Evolutionary conservation across 2,888 invertebrate genomes (phyloP), one percentile per base, ranked within the genome.

Genomic region (Monopis laevigella): DNA sequence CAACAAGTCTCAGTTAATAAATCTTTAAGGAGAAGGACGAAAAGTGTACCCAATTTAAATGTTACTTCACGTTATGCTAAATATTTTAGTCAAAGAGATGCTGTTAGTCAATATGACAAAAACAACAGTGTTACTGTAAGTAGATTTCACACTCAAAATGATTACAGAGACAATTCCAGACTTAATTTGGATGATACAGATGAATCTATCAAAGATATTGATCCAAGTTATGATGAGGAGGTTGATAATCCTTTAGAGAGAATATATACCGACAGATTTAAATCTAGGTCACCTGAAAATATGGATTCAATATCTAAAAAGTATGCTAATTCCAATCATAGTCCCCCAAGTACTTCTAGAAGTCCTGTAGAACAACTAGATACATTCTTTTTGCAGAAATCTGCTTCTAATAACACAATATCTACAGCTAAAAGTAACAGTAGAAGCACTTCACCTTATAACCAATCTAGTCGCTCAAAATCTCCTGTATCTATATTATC

Each of bases 11-110:
- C n/a, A n/a, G n/a, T n/a, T n/a, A n/a, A n/a, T n/a, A n/a, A n/a
- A n/a, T 48, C 43, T 3, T 43, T 56, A 4, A 64, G 68, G 50
- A 62, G 58, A 11, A 65, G 80, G 56, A 73, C 81, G 2, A 82
- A 80, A 54, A 82, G 81, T 68, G 80, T 78, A 1, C 82, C 82
- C 1, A 81, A 81, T 58, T 54, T 82, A 8, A 74, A 78, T 52
- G 66, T 73, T 1, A 77, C 72, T 40, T 80, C 78, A 28, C 65
- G 70, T 48, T 82, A 82, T 61, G 81, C 80, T 13, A 81, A 82
- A 53, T 81, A 78, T 56, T 81, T 81, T 47, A 78, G 77, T 50
- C 70, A 77, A 59, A 67, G 72, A 57, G 74, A 77, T 54, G 59
- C 60, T 14, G 32, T 59, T 11, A 78, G 74, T 52, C 64, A 73